Base-by-base conservation (phyloP, 2,113 vertebrate genomes). In the Anolis carolinensis region DNA sequence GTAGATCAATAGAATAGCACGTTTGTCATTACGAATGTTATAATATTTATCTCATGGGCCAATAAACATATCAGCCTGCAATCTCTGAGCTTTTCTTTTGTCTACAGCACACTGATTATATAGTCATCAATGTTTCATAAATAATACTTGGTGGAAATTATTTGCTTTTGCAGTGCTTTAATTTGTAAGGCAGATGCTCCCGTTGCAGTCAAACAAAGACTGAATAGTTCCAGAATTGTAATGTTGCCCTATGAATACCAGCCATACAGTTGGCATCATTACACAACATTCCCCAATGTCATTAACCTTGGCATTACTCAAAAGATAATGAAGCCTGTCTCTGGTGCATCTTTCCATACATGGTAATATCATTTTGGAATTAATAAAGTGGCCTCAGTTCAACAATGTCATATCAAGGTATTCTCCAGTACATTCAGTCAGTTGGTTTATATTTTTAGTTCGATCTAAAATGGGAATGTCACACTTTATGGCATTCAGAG, bases 301-400 rank as follows among this genome's bases (percentile, higher is more conserved):
- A 36, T 79, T 81, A 88, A 83, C 11, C 4, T 80, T 89, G 72
- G 9, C 16, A 63, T 55, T 80, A 4, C 44, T 84, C 34, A 90
- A 84, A 92, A 0, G 6, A 23, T 39, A 79, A 85, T 0, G 1
- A 86, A 81, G 50, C 1, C 0, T 0, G 2, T 76, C 39, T 87
- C 86, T 84, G 5, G 20, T 75, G 18, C 23, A 88, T 80, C 36
- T 83, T 89, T 75, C 73, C 7, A 30, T n/a, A 25, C 2, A 78
- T 30, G n/a, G 2, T 55, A 75, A 32, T 87, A 30, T 78, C n/a
- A 84, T 73, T 13, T 8, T 27, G 73, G 2, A 10, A 25, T 74
- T 91, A 84, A 81, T 80, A 72, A 87, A 18, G 3, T 27, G 2
- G 88, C 4, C 9, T n/a, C 30, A 36, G 13, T 21, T 68, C 18